These are phyloP conservation scores for Neolamprologus falcicula DNA, from an alignment of 2,113 vertebrate species.

Conservation along the genomic window DNA sequence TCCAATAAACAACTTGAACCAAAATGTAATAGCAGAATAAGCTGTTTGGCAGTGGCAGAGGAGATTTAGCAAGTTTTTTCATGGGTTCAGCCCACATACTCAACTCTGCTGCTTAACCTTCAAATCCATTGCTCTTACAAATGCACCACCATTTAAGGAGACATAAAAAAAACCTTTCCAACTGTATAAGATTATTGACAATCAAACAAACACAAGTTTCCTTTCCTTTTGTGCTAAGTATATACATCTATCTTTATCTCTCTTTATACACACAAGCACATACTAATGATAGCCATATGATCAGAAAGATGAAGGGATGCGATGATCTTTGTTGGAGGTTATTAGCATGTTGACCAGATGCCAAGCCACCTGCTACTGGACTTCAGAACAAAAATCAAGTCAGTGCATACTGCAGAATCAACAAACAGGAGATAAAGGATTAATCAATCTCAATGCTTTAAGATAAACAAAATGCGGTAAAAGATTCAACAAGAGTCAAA, in stretches of 20 bases:
- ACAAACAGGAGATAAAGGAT: not conserved
- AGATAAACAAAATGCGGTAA: not conserved
- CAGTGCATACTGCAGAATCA: not conserved
- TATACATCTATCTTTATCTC: not conserved
- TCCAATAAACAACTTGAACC: not conserved
- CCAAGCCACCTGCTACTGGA: constrained; percentile 35
- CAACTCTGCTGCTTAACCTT: not conserved
- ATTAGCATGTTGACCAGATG: constrained; percentile 41
- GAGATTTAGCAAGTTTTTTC: not conserved
- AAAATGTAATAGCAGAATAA: not conserved
- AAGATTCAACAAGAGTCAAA: not conserved
- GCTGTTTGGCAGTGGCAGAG: not conserved
- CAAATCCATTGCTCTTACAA: not conserved
- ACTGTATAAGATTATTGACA: not conserved
- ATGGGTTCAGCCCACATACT: not conserved
- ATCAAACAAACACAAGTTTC: not conserved
- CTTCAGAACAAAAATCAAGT: not conserved
- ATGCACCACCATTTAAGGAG: rapidly evolving
- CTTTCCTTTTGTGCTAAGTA: not conserved
- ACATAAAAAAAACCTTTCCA: not conserved
- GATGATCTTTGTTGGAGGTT: constrained; percentile 22
- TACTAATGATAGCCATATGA: constrained; percentile 22
- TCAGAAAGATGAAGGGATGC: constrained; percentile 25
- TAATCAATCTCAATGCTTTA: not conserved
- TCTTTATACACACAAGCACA: not conserved